Evolutionary conservation across 2,888 invertebrate genomes (phyloP).

Genomic region (Hirtodrosophila duncani): DNA sequence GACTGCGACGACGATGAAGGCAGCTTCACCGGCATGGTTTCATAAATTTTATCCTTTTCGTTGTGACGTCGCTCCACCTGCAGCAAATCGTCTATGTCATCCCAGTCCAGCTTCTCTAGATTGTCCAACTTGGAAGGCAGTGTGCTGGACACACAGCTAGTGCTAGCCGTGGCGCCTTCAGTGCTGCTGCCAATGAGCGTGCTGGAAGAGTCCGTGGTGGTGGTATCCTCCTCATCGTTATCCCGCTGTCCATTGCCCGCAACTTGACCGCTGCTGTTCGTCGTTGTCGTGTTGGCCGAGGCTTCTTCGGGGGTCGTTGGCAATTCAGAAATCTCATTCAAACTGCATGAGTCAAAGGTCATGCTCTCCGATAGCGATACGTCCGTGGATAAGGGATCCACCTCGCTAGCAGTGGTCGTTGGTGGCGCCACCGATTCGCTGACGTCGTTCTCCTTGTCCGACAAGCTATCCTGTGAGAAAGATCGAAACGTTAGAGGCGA

Average conservation of each 20-base stretch:
- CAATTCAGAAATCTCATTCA: conserved; percentile 76
- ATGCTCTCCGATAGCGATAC: conserved; percentile 78
- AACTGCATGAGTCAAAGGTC: conserved; percentile 77
- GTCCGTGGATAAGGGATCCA: conserved; percentile 76
- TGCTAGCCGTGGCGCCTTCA: conserved; percentile 56
- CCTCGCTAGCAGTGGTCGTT: conserved; percentile 74
- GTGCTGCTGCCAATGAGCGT: conserved; percentile 58
- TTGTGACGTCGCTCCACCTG: conserved; percentile 84
- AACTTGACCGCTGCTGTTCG: conserved; percentile 35
- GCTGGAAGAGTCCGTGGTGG: conserved; percentile 65
- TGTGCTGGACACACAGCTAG: conserved; percentile 78
- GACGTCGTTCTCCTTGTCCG: conserved; percentile 77
- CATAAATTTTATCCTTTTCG: conserved; percentile 83
- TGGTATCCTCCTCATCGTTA: conserved; percentile 54
- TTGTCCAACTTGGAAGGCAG: conserved; percentile 83
- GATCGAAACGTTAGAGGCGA: too few relatives aligned
- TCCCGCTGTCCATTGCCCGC: conserved; percentile 42
- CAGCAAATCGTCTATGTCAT: conserved; percentile 84
- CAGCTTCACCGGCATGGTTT: conserved; percentile 83
- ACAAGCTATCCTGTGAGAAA: conserved; percentile 60
- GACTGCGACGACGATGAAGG: conserved; percentile 81
- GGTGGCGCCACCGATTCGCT: conserved; percentile 75
- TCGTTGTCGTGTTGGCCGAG: conserved; percentile 64
- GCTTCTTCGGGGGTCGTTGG: conserved; percentile 75
- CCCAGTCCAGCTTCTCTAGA: conserved; percentile 83